These are phyloP conservation scores for Pangasius macronema DNA, from an alignment of 2,797 vertebrate species.

Conservation along the genomic window DNA sequence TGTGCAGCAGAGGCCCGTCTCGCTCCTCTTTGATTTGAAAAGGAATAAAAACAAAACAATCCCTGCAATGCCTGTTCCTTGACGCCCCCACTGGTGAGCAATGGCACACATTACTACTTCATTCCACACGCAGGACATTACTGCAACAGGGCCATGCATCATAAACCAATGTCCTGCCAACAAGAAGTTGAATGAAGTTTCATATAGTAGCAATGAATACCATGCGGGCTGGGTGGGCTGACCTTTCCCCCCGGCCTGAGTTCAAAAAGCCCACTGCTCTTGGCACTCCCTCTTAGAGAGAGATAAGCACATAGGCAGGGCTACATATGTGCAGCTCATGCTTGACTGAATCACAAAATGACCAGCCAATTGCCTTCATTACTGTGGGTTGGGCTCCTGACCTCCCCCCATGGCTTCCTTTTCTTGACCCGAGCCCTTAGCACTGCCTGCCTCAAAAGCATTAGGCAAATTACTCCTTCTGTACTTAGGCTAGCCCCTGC, in stretches of 20 bases:
- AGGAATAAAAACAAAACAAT: slow-evolving; percentile 44
- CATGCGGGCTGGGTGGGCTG: slow-evolving; percentile 22
- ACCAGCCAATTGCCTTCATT: slow-evolving; percentile 70
- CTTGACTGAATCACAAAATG: slow-evolving; percentile 71
- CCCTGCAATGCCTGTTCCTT: slow-evolving; percentile 22
- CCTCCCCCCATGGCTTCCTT: slow-evolving; percentile 46
- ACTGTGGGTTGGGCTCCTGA: slow-evolving; percentile 60
- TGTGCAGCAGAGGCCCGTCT: slow-evolving; percentile 14
- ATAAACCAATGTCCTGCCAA: slow-evolving; percentile 17
- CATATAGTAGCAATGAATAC: slow-evolving; percentile 13
- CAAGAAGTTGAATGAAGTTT: slow-evolving; percentile 35
- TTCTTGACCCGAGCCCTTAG: slow-evolving; percentile 64
- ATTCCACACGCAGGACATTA: slow-evolving; percentile 32
- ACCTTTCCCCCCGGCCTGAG: slow-evolving; percentile 28
- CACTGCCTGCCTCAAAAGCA: slow-evolving; percentile 69
- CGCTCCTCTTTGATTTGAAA: slow-evolving; percentile 45
- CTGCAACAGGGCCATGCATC: slow-evolving; percentile 17
- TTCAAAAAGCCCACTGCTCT: slow-evolving; percentile 51
- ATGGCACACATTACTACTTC: slow-evolving; percentile 25
- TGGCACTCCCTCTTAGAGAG: slow-evolving; percentile 68
- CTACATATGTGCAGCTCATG: slow-evolving; percentile 68
- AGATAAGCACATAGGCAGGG: slow-evolving; percentile 78
- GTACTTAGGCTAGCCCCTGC: slow-evolving; percentile 35
- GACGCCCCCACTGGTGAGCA: slow-evolving; percentile 14
- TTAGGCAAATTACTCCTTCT: slow-evolving; percentile 72